phyloP scores from a whole-genome alignment of 2,888 invertebrate genomes.

The Melikaiella ostensackeni region DNA sequence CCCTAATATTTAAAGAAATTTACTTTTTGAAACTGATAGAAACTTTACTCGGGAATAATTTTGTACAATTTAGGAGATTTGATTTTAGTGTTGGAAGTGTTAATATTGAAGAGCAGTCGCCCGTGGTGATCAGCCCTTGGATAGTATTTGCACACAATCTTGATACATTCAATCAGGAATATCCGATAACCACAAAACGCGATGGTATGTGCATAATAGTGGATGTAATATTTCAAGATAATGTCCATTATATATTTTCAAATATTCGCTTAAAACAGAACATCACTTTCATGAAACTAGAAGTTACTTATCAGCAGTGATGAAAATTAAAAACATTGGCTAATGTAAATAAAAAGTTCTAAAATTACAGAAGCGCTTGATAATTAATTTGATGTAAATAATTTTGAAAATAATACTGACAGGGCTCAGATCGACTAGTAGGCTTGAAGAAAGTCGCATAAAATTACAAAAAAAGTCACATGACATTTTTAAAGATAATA shows the following conservation, averaged over 20 bases:
- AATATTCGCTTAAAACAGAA: neutral
- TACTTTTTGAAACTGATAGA: neutral
- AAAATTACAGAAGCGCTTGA: too few species aligned
- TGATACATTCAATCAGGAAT: constrained; percentile 36
- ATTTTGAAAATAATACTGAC: too few species aligned
- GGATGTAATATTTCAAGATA: constrained; percentile 25
- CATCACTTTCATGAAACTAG: neutral
- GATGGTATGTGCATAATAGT: constrained; percentile 26
- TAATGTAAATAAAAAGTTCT: too few species aligned
- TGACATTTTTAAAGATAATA: too few species aligned
- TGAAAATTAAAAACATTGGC: too few species aligned
- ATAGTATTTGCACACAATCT: constrained; percentile 18
- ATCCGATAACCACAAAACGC: constrained; percentile 28
- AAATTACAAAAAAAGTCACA: too few species aligned
- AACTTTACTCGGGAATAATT: neutral
- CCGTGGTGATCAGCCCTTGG: neutral
- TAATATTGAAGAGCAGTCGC: constrained; percentile 22
- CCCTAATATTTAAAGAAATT: too few species aligned
- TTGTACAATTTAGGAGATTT: neutral
- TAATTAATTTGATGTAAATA: too few species aligned
- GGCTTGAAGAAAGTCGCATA: too few species aligned
- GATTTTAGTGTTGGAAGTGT: neutral
- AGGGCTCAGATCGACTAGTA: too few species aligned
- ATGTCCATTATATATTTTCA: neutral
- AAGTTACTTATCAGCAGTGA: neutral